Percentiles rank a stretch among this genome's conserved stretches.
These are phyloP conservation scores for Lagria hirta DNA, from an alignment of 2,888 invertebrate genomes.

Conservation along the genomic window DNA sequence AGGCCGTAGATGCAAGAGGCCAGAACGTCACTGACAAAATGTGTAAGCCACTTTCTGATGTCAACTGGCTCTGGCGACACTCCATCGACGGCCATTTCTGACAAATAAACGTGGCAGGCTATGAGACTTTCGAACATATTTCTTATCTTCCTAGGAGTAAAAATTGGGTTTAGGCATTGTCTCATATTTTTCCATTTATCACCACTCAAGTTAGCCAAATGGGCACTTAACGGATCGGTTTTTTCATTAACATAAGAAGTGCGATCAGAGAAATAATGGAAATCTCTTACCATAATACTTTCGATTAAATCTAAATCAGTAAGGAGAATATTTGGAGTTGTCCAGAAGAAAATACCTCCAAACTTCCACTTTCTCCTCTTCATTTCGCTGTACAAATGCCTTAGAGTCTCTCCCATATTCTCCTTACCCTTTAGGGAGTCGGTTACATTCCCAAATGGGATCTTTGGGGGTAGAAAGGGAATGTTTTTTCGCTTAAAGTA, in stretches of 20 bases:
- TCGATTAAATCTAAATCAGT: slow-evolving; percentile 2
- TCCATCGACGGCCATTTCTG: slow-evolving; percentile 1
- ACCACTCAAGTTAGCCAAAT: not conserved
- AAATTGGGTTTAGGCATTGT: not conserved
- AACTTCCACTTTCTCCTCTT: slow-evolving; percentile 6
- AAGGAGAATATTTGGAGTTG: slow-evolving; percentile 6
- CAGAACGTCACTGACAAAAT: slow-evolving; percentile 61
- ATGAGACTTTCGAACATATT: slow-evolving; percentile 58
- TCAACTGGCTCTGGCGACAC: slow-evolving; percentile 15
- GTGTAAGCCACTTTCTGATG: slow-evolving; percentile 55
- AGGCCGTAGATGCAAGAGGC: slow-evolving; percentile 62
- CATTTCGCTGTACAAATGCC: slow-evolving; percentile 2
- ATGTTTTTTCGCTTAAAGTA: slow-evolving; percentile 27
- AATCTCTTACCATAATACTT: slow-evolving; percentile 7
- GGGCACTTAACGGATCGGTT: not conserved
- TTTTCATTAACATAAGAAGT: slow-evolving; percentile 2
- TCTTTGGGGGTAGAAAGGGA: slow-evolving; percentile 3
- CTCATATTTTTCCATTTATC: not conserved
- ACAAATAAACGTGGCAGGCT: slow-evolving; percentile 38
- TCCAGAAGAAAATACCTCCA: slow-evolving; percentile 7
- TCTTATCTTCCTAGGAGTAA: not conserved
- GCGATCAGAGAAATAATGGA: slow-evolving; percentile 2
- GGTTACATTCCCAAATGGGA: slow-evolving; percentile 24
- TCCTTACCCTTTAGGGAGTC: slow-evolving; percentile 7
- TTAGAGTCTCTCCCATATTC: slow-evolving; percentile 7